A percentile compares a stretch with the other conserved stretches of the same genome.
These are phyloP conservation scores for Acanthosepion pharaonis DNA, from an alignment of 2,888 invertebrate genomes.

Conservation along the genomic window DNA sequence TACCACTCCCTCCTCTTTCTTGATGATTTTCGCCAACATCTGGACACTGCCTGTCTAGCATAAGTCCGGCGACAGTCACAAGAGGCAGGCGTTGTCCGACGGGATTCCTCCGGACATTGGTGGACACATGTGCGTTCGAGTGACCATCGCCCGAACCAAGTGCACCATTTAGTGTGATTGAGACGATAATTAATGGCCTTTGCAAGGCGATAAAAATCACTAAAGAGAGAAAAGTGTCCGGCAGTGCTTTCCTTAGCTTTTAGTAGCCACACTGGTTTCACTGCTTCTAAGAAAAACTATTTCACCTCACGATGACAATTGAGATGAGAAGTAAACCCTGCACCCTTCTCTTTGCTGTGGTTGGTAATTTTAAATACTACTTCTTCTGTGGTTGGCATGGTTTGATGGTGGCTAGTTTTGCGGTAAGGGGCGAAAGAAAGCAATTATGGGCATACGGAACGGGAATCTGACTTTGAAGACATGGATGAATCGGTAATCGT, in stretches of 20 bases:
- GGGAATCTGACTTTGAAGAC: no score
- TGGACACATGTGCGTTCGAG: slow-evolving; percentile 4
- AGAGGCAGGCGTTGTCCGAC: neutral
- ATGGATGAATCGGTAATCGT: no score
- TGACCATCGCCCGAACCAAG: neutral
- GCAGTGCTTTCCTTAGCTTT: neutral
- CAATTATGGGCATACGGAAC: no score
- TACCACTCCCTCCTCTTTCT: no score
- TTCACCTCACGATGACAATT: neutral
- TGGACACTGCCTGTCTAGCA: neutral
- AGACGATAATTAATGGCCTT: neutral
- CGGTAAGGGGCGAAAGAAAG: neutral
- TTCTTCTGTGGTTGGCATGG: neutral
- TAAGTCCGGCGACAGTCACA: neutral
- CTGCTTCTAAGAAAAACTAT: neutral
- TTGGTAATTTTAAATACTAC: neutral
- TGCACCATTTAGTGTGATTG: neutral
- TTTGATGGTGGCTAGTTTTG: neutral
- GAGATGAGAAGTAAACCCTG: neutral
- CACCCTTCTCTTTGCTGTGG: neutral
- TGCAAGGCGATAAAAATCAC: neutral
- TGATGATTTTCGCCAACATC: no score
- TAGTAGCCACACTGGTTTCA: neutral
- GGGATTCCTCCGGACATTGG: slow-evolving; percentile 21
- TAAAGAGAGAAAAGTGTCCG: neutral